Evolutionary conservation across 2,113 vertebrate species (phyloP).

Genomic region (Plectropomus leopardus): DNA sequence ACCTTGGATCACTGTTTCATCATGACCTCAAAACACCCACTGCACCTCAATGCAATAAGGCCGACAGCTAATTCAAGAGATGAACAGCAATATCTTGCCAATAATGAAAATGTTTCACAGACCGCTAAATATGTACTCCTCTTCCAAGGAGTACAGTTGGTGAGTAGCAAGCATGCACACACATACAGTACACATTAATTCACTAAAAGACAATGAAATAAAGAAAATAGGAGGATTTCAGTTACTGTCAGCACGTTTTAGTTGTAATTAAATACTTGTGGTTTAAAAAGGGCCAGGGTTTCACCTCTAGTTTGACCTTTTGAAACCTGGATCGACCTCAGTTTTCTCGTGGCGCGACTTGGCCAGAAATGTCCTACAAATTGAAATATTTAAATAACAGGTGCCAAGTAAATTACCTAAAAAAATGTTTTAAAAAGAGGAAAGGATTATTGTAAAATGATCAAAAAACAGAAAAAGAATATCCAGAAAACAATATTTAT

Average conservation of each 20-base stretch:
- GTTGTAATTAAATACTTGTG: slow-evolving; percentile 2
- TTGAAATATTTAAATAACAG: too few species aligned
- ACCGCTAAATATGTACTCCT: background rate
- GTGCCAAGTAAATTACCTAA: too few species aligned
- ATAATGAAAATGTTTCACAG: slow-evolving; percentile 4
- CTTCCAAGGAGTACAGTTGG: background rate
- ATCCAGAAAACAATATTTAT: too few species aligned
- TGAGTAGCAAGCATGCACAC: background rate
- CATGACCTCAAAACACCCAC: background rate
- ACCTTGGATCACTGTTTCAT: slow-evolving; percentile 1
- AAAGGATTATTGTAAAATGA: too few species aligned
- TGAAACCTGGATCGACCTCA: too few species aligned
- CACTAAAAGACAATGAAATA: background rate
- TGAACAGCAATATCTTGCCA: slow-evolving; percentile 10
- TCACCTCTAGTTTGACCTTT: too few species aligned
- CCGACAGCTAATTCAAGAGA: slow-evolving; percentile 21
- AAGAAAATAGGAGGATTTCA: background rate
- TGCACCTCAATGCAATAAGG: background rate
- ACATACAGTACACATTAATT: background rate
- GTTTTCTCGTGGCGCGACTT: too few species aligned
- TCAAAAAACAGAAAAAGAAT: too few species aligned
- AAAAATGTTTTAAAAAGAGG: too few species aligned
- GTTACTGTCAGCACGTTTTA: background rate
- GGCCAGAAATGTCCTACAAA: too few species aligned
- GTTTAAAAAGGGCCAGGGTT: background rate